phyloP scores from a whole-genome alignment of 2,797 vertebrate genomes.

The Gambelia wislizenii region DNA sequence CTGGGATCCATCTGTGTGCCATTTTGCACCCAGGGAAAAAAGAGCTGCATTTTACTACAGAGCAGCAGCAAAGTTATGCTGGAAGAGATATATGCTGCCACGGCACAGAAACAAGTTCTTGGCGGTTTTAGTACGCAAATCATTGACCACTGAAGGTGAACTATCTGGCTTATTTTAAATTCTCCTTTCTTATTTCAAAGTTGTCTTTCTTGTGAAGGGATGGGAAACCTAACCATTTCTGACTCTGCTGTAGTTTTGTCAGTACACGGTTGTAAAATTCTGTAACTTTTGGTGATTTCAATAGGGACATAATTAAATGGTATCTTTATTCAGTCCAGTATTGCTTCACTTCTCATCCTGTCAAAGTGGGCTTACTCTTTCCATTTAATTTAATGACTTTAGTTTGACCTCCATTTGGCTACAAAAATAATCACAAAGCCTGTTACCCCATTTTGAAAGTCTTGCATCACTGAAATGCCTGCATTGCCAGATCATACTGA shows the following conservation, averaged over 20 bases:
- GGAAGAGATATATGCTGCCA: too few species aligned
- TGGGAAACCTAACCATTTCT: neutral
- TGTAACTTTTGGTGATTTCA: neutral
- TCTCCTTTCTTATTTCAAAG: neutral
- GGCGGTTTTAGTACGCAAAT: slow-evolving; percentile 1
- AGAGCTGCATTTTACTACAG: too few species aligned
- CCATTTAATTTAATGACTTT: neutral
- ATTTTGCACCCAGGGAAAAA: too few species aligned
- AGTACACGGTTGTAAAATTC: neutral
- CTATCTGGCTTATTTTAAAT: neutral
- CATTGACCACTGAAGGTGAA: neutral
- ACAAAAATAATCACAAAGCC: neutral
- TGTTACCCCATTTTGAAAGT: neutral
- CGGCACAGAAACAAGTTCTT: too few species aligned
- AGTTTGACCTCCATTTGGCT: neutral
- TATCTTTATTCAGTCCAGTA: neutral
- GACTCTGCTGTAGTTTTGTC: neutral
- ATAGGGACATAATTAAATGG: neutral
- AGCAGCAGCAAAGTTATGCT: too few species aligned
- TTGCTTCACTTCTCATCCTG: neutral
- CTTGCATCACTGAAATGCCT: neutral
- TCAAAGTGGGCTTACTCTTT: neutral
- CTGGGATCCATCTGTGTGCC: too few species aligned
- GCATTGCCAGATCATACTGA: neutral
- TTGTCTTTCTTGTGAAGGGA: neutral